Percentiles rank a stretch among this genome's conserved stretches.
Evolutionary conservation across 2,888 invertebrate species (phyloP).

Genomic region (Trissonchulus sp.): DNA sequence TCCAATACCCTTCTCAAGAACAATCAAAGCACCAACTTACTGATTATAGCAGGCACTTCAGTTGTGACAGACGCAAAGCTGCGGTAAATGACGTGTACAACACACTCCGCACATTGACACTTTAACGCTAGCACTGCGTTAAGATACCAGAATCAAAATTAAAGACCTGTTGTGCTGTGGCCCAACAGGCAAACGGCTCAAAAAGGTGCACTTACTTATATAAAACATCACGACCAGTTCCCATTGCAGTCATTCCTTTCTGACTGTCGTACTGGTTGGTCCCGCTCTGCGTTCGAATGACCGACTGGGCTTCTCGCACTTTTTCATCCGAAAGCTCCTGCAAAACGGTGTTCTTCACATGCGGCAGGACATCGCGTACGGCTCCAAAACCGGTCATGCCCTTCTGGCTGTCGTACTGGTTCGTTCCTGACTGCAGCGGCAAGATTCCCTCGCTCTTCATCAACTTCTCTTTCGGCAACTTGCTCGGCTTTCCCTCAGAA

Average conservation of each 20-base stretch:
- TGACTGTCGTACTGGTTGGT: constrained; percentile 26
- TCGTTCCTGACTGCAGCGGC: constrained; percentile 23
- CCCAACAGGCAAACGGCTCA: too few relatives aligned
- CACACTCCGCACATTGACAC: too few relatives aligned
- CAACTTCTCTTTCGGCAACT: constrained; percentile 28
- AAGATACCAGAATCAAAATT: too few relatives aligned
- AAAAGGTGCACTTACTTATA: too few relatives aligned
- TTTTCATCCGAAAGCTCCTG: constrained; percentile 3
- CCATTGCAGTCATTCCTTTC: constrained; percentile 28
- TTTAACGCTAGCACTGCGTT: too few relatives aligned
- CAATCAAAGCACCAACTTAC: too few relatives aligned
- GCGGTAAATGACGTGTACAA: too few relatives aligned
- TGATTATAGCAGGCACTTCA: too few relatives aligned
- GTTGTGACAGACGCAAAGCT: too few relatives aligned
- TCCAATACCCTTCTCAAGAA: too few relatives aligned
- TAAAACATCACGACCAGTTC: constrained; percentile 15
- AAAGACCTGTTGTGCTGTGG: too few relatives aligned
- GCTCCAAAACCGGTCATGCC: constrained; percentile 23
- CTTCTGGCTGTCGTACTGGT: not conserved
- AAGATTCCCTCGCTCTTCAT: constrained; percentile 29
- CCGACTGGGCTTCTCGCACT: not conserved
- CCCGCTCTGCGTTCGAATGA: constrained; percentile 25
- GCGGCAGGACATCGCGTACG: not conserved
- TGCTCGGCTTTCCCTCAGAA: constrained; percentile 13
- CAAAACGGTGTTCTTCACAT: constrained; percentile 13